Evolutionary conservation across 23 tunicate genomes (phyloP).

Genomic region (Pegea sp.): DNA sequence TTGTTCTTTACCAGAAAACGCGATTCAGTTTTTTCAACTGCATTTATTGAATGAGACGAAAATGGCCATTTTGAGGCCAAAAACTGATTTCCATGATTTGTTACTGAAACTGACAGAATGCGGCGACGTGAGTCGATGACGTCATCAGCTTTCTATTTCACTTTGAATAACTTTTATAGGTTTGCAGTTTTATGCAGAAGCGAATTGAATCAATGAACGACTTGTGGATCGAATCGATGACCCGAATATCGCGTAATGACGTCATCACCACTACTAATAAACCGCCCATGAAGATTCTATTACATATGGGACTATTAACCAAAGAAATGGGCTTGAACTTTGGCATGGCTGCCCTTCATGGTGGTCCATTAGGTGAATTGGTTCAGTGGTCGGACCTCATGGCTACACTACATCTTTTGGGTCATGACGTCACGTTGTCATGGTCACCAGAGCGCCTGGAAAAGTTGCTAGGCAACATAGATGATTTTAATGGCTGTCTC

Average conservation of each 20-base stretch:
- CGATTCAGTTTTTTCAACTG: slow-evolving; percentile 3
- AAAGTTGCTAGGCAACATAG: slow-evolving; percentile 4
- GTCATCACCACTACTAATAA: too few relatives aligned
- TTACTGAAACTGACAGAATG: slow-evolving; percentile 15
- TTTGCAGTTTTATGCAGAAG: slow-evolving; percentile 36
- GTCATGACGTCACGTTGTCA: slow-evolving; percentile 67
- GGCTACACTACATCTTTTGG: slow-evolving; percentile 31
- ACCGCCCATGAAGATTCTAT: slow-evolving; percentile 10
- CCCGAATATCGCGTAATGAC: background rate
- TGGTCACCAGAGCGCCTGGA: slow-evolving; percentile 62
- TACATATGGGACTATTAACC: slow-evolving; percentile 81
- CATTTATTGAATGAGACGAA: background rate
- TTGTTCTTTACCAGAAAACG: slow-evolving; percentile 17
- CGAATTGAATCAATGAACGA: slow-evolving; percentile 8
- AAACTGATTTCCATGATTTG: slow-evolving; percentile 3
- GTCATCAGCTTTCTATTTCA: too few relatives aligned
- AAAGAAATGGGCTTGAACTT: slow-evolving; percentile 60
- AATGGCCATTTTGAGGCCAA: background rate
- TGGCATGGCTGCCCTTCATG: slow-evolving; percentile 54
- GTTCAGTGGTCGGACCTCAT: slow-evolving; percentile 88
- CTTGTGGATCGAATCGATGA: background rate
- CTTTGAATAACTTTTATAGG: slow-evolving; percentile 26
- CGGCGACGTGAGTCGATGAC: slow-evolving; percentile 38
- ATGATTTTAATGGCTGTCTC: slow-evolving; percentile 5
- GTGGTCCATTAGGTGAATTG: slow-evolving; percentile 87